Conservation (phyloP, 2,113 vertebrate species). For the Stegastes partitus region DNA sequence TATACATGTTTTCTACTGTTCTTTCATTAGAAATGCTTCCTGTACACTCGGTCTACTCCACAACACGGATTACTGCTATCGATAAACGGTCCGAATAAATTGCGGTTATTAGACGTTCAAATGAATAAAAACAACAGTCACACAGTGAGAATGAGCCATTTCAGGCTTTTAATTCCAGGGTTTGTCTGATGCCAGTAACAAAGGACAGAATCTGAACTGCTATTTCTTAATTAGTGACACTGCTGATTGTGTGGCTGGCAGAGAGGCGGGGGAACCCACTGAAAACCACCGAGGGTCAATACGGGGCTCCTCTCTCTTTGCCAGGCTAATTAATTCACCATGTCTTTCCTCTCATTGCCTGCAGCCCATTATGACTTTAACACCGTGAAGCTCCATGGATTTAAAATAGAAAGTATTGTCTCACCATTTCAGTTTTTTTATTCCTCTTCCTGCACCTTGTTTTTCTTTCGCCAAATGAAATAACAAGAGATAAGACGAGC, state of each 20-base stretch:
- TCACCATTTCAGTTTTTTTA: conserved; percentile 21
- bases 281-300: conserved; percentile 93
- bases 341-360: conserved; percentile 89
- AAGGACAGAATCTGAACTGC: conserved; percentile 79
- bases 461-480: conserved; percentile 52
- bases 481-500: conserved; percentile 60
- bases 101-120: not conserved
- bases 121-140: not conserved
- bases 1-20: conserved; percentile 14
- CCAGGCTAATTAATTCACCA: conserved; percentile 97
- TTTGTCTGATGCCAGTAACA: conserved; percentile 89
- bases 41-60: not conserved
- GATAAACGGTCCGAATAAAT: not conserved
- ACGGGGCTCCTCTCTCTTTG: conserved; percentile 88
- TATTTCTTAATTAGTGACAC: conserved; percentile 96
- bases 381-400: conserved; percentile 71
- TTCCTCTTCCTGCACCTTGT: conserved; percentile 33
- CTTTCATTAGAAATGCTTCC: conserved; percentile 11
- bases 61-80: not conserved
- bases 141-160: conserved; percentile 84
- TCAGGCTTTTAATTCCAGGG: conserved; percentile 84
- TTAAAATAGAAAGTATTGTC: conserved; percentile 67
- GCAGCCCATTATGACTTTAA: conserved; percentile 89
- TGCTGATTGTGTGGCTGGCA: conserved; percentile 92
- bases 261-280: conserved; percentile 87